A percentile compares a stretch with the other conserved stretches of the same genome.
phyloP scores from a whole-genome alignment of 2,113 vertebrate species.

The Actinemys pallida region DNA sequence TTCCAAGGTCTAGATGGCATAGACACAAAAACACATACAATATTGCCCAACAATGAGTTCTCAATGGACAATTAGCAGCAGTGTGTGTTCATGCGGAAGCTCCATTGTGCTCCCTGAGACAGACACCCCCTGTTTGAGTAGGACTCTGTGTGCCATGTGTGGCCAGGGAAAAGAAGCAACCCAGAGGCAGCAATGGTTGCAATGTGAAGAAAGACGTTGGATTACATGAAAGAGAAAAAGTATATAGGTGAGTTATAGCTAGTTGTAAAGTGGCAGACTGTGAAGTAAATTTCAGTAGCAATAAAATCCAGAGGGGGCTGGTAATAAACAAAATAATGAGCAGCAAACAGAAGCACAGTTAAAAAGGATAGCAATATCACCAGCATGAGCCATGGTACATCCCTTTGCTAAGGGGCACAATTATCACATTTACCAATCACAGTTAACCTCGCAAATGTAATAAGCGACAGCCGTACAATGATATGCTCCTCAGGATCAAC shows the following conservation, averaged over 20 bases:
- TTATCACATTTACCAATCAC: not conserved
- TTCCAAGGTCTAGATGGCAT: not conserved
- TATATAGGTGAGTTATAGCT: not conserved
- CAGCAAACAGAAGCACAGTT: slow-evolving; percentile 6
- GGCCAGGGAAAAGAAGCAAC: not conserved
- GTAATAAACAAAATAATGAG: slow-evolving; percentile 48
- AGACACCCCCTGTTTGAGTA: not conserved
- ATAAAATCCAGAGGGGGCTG: slow-evolving; percentile 4
- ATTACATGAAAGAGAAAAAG: not conserved
- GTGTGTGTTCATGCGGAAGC: not conserved
- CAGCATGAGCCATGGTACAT: not conserved
- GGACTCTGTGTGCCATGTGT: not conserved
- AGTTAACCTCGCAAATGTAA: slow-evolving; percentile 55
- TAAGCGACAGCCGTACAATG: slow-evolving; percentile 40
- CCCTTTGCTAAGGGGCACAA: slow-evolving; percentile 24
- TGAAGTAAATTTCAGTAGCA: slow-evolving; percentile 17
- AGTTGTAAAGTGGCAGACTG: slow-evolving; percentile 16
- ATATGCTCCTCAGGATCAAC: slow-evolving; percentile 64
- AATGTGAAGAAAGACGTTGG: not conserved
- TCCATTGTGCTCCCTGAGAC: not conserved
- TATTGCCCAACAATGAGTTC: not conserved
- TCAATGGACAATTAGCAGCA: not conserved
- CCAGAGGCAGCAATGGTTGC: not conserved
- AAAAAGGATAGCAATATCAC: slow-evolving; percentile 20
- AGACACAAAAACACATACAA: not conserved